Conservation (phyloP, 2,113 vertebrate genomes). For the Columbina picui region DNA sequence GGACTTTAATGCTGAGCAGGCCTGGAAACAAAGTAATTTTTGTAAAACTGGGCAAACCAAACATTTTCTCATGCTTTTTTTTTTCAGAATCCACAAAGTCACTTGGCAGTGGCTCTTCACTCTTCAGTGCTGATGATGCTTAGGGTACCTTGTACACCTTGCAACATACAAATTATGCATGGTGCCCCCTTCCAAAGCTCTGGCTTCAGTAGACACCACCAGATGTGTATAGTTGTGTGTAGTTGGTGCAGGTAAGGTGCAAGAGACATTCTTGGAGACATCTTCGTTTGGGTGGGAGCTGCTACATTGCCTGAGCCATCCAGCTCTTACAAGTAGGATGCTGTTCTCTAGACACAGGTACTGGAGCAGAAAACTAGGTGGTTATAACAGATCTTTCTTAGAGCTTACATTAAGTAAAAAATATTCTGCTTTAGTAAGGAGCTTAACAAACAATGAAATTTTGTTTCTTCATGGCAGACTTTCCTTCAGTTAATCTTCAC, state of each 20-base stretch:
- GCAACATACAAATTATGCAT: rapidly evolving
- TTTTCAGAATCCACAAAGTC: background rate
- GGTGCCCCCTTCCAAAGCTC: background rate
- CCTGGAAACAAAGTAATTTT: background rate
- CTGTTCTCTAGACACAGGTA: background rate
- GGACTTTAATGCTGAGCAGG: background rate
- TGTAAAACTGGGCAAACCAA: background rate
- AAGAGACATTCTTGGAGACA: background rate
- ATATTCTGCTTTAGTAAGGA: background rate
- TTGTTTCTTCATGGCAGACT: background rate
- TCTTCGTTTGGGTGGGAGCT: background rate
- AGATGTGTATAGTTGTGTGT: background rate
- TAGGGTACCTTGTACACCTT: background rate
- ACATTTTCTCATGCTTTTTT: background rate
- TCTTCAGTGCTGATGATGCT: background rate
- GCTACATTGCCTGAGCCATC: background rate
- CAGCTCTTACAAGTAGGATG: background rate
- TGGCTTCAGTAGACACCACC: background rate
- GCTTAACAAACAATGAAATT: background rate
- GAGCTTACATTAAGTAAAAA: background rate
- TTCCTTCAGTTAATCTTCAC: background rate
- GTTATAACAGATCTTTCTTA: background rate
- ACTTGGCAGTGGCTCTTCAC: background rate
- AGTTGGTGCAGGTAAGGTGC: background rate
- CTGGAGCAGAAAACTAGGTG: background rate